Conservation (phyloP, 2,888 invertebrate species). For the Sesia apiformis region DNA sequence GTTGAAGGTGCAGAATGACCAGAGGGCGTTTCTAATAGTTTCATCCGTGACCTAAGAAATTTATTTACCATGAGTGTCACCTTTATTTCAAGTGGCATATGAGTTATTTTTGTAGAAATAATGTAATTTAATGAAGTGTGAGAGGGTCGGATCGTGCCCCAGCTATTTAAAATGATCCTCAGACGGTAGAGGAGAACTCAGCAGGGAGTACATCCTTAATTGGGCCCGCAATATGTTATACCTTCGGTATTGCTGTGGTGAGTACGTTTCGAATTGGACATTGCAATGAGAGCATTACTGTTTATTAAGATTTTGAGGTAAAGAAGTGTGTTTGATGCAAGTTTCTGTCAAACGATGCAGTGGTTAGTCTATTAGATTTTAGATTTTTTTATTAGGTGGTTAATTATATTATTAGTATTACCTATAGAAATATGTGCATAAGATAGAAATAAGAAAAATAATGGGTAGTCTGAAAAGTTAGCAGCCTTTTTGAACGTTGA, state of each 20-base stretch:
- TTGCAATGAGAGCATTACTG: neutral
- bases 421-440: too few species aligned
- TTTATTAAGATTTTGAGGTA: too few species aligned
- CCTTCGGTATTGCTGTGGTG: constrained; percentile 32
- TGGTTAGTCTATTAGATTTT: too few species aligned
- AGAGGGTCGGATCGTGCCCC: constrained; percentile 54
- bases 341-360: too few species aligned
- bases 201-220: constrained; percentile 67
- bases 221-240: constrained; percentile 67
- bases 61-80: constrained; percentile 9
- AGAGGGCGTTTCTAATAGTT: constrained; percentile 55
- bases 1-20: constrained; percentile 49
- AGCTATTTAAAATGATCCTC: constrained; percentile 58
- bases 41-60: constrained; percentile 32
- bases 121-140: constrained; percentile 13
- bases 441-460: too few species aligned
- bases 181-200: constrained; percentile 52
- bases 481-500: too few species aligned
- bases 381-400: too few species aligned
- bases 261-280: constrained; percentile 26
- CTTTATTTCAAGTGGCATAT: constrained; percentile 15
- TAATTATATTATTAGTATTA: too few species aligned
- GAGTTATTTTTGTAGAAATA: constrained; percentile 14
- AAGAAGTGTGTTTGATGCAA: too few species aligned
- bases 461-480: too few species aligned